Base-by-base conservation (phyloP, 2,797 vertebrate genomes). In the Coregonus ussuriensis region DNA sequence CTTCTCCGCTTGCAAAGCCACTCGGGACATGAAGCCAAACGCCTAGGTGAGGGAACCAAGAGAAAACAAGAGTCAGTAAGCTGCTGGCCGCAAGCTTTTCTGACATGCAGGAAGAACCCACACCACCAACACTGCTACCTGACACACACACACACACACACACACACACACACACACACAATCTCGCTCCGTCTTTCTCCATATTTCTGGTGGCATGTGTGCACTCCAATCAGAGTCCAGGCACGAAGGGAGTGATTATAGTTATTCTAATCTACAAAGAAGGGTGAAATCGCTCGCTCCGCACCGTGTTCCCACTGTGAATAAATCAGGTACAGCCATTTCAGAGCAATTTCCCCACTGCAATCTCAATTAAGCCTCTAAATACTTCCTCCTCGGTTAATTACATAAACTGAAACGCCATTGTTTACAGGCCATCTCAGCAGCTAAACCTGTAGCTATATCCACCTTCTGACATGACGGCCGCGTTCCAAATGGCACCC, bases 301-400 rank as follows among this genome's bases (percentile, higher is more conserved):
- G 89, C 52, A 53, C 14, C 15, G 52, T 52, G 51, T 90, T 90
- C 92, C 85, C 88, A 81, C 89, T 80, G 89, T 90, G 92, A 94
- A 82, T 74, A 95, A 94, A 80, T 83, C 86, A 87, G 89, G 91
- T 92, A 87, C 76, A 82, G 89, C 88, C 84, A 96, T 94, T 95
- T 94, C 70, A 82, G 94, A 94, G 95, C 93, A 96, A 97, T 98
- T 98, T 96, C 94, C 94, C 92, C 93, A 83, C 89, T 82, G 93
- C 96, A 96, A 98, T 96, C 96, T 98, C 96, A 96, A 97, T 97
- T 97, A 97, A 94, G 93, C 92, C 92, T 90, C 93, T 97, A 98
- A 98, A 97, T 94, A 94, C 96, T 98, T 99, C 97, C 97, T 97
- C 96, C 96, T 94, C 88, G 89, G 90, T 93, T 97, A 96, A 97